Evolutionary conservation across 92 coral and sea anemone species (phyloP).

Genomic region (Bergia puertoricense): DNA sequence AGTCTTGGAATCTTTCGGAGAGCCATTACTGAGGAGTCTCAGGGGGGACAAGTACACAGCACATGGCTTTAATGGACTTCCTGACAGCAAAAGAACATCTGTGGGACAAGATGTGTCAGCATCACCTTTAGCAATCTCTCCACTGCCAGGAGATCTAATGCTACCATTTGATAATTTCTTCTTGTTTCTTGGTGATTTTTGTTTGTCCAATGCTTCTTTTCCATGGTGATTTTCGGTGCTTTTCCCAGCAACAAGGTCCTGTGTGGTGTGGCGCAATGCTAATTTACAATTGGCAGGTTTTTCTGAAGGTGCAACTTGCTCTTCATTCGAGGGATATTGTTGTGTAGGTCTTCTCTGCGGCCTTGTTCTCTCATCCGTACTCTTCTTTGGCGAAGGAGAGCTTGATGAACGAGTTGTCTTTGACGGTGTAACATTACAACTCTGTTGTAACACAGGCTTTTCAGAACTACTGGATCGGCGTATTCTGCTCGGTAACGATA

Average conservation of each 20-base stretch:
- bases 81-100: conserved; percentile 16
- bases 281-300: neutral
- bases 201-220: neutral
- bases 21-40: neutral
- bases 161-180: neutral
- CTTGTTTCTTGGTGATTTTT: neutral
- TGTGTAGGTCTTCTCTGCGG: neutral
- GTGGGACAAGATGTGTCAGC: neutral
- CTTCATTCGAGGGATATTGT: neutral
- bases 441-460: neutral
- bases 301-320: neutral
- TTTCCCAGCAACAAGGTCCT: neutral
- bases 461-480: neutral
- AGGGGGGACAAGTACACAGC: conserved; percentile 7
- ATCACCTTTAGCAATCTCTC: neutral
- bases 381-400: neutral
- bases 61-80: neutral
- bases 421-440: neutral
- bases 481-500: neutral
- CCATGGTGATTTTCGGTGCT: neutral
- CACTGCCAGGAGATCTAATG: neutral
- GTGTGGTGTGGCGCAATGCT: neutral
- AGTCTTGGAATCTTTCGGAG: conserved; percentile 14
- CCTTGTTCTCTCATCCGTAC: neutral
- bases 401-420: neutral